Evolutionary conservation across 2,113 vertebrate genomes (phyloP), one percentile per base, ranked within the genome.

Genomic region (Nematolebias whitei): DNA sequence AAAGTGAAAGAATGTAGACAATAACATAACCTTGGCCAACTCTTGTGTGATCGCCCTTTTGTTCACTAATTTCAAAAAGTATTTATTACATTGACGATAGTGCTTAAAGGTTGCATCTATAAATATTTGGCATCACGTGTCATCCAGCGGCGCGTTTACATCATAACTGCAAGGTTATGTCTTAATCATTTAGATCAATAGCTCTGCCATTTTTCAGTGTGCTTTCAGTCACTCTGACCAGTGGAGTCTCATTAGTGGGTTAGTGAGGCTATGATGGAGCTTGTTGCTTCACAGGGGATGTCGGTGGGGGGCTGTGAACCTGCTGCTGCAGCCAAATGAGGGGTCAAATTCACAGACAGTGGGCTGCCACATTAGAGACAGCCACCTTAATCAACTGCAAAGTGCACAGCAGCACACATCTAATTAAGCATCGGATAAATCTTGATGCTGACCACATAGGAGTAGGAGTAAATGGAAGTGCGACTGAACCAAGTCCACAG

Each of bases 371-470:
- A 2, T 35, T 35, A 29, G 71, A 76, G 72, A 76, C 68, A 63
- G 65, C 35, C 6, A 32, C 66, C 71, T 82, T 87, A 82, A 89
- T 90, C 80, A 78, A 32, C 61, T 75, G 71, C 57, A 80, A 44
- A 71, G 79, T 83, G 82, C 68, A 88, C 75, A 63, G 68, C 54
- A 10, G 24, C 57, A 29, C 67, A 75, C 43, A 38, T 74, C 84
- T 81, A 88, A 88, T 92, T 90, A 88, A 53, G 65, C 12, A 22
- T 59, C 26, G 44, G 61, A 80, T 85, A 85, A 85, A 87, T 84
- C 77, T 76, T 51, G 61, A 24, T 19, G 44, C 45, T 59, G 68
- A 67, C 66, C 68, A 41, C 38, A 40, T 32, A 66, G 16, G n/a
- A 68, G 43, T 58, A 39, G 38, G 45, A 45, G 49, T 47, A 19